phyloP scores from a whole-genome alignment of 2,888 invertebrate species.

The Pasiphila rectangulata region DNA sequence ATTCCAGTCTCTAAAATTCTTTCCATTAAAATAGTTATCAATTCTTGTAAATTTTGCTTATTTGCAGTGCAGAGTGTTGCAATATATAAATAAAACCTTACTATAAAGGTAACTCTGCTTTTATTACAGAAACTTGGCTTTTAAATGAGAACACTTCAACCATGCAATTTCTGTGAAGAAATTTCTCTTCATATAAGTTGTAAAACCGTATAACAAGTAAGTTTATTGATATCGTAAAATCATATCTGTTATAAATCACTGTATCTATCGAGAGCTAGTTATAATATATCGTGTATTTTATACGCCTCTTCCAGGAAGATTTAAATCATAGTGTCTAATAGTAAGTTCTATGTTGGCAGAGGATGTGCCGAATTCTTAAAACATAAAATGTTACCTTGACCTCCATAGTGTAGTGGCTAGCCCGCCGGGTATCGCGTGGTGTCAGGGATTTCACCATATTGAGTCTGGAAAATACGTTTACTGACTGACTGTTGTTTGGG shows the following conservation, averaged over 20 bases:
- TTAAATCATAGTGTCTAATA: too few relatives aligned
- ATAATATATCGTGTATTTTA: too few relatives aligned
- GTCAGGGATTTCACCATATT: background rate
- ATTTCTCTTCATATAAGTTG: constrained; percentile 20
- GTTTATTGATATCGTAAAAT: constrained; percentile 31
- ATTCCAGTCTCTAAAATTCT: constrained; percentile 38
- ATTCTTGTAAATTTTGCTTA: constrained; percentile 11
- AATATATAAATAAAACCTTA: background rate
- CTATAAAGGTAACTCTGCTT: too few relatives aligned
- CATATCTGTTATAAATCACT: constrained; percentile 26
- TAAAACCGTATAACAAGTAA: constrained; percentile 20
- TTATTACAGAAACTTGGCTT: too few relatives aligned
- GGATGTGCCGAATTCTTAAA: too few relatives aligned
- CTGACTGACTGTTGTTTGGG: background rate
- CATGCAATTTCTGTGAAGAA: constrained; percentile 6
- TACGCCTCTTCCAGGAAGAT: too few relatives aligned
- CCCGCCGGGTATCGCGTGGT: too few relatives aligned
- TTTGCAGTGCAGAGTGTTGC: background rate
- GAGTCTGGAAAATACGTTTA: background rate
- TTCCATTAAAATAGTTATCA: constrained; percentile 31
- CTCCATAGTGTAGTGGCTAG: background rate
- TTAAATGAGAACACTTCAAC: background rate
- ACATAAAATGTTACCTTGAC: too few relatives aligned
- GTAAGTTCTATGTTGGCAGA: too few relatives aligned
- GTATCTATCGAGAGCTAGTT: too few relatives aligned